A percentile compares a stretch with the other conserved stretches of the same genome.
Evolutionary conservation across 2,888 invertebrate species (phyloP).

Genomic region (Julus scanicus): DNA sequence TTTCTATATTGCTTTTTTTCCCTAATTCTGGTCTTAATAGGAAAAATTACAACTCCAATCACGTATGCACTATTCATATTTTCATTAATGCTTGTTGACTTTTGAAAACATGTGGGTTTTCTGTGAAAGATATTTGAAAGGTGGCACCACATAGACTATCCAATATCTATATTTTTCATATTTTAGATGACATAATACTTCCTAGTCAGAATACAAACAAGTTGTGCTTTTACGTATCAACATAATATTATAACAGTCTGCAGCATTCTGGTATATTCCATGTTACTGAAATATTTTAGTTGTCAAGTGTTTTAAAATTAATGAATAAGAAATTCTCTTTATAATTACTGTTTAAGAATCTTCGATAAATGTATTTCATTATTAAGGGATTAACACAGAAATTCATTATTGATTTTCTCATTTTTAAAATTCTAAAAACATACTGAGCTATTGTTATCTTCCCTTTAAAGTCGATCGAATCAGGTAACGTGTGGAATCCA

Average conservation of each 20-base stretch:
- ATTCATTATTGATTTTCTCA: no score
- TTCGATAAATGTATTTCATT: no score
- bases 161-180: no score
- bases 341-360: no score
- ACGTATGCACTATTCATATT: neutral
- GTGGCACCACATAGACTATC: neutral
- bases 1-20: neutral
- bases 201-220: neutral
- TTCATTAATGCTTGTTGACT: neutral
- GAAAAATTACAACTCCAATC: neutral
- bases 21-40: neutral
- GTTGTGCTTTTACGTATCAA: neutral
- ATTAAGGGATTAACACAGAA: neutral
- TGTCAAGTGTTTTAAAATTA: no score
- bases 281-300: no score
- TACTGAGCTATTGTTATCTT: neutral
- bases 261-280: neutral
- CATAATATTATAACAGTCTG: neutral
- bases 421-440: neutral
- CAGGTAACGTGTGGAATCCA: neutral
- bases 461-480: neutral
- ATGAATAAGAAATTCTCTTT: no score
- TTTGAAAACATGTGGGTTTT: neutral
- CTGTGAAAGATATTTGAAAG: neutral
- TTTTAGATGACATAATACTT: neutral